These are phyloP conservation scores for Microtus richardsoni DNA, from an alignment of 2,113 vertebrate genomes.

Conservation along the genomic window DNA sequence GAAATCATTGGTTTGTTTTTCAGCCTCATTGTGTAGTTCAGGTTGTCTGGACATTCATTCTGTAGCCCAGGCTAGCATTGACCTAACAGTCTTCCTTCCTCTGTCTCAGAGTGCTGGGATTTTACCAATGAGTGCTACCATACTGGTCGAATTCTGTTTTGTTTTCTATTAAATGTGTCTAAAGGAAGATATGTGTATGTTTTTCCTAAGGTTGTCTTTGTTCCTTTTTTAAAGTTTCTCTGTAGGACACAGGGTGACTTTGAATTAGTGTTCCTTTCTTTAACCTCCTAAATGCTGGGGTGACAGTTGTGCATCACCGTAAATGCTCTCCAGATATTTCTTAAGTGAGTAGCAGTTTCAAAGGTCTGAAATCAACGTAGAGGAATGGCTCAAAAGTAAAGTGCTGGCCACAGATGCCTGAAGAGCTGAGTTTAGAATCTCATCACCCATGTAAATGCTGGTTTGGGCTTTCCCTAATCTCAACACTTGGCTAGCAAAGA, in stretches of 20 bases:
- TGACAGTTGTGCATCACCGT: neutral
- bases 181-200: neutral
- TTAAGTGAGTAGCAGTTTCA: neutral
- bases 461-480: neutral
- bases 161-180: slow-evolving; percentile 10
- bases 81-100: neutral
- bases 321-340: neutral
- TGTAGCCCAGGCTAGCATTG: neutral
- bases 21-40: neutral
- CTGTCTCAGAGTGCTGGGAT: neutral
- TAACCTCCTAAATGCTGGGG: neutral
- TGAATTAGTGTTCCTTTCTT: neutral
- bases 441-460: neutral
- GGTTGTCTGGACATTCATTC: neutral
- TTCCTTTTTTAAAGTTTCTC: too few species aligned
- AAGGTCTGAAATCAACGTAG: neutral
- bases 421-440: neutral
- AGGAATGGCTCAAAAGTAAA: neutral
- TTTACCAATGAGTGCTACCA: neutral
- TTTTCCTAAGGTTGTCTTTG: neutral
- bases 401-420: neutral
- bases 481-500: neutral
- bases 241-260: neutral
- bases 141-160: neutral
- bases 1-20: neutral